phyloP scores from a whole-genome alignment of 2,797 vertebrate genomes.

The Coregonus suidteri region DNA sequence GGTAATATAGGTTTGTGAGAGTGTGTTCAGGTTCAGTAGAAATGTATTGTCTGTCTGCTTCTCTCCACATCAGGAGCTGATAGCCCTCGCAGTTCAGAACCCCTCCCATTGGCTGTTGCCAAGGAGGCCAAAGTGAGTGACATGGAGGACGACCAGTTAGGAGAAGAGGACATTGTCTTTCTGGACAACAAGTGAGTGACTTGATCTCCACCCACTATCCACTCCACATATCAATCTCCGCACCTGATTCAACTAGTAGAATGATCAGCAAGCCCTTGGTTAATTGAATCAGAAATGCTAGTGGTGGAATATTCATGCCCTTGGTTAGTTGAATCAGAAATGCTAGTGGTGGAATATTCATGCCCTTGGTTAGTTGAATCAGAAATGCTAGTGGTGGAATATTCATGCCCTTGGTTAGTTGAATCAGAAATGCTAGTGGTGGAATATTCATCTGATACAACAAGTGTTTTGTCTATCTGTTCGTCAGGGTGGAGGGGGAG shows the following conservation, averaged over 20 bases:
- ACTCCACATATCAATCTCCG: neutral
- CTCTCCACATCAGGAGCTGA: constrained; percentile 74
- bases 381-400: too few species aligned
- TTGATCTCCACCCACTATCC: too few species aligned
- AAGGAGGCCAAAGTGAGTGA: constrained; percentile 96
- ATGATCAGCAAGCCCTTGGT: neutral
- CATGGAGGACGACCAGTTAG: constrained; percentile 91
- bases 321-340: too few species aligned
- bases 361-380: too few species aligned
- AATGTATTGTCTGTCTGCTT: neutral
- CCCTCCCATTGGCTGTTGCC: constrained; percentile 87
- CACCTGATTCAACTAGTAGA: neutral
- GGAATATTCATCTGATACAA: neutral
- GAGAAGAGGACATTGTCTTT: constrained; percentile 87
- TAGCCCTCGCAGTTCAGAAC: constrained; percentile 79
- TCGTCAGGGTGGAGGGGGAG: constrained; percentile 79
- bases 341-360: too few species aligned
- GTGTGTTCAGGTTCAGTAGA: neutral
- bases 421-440: too few species aligned
- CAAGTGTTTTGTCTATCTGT: neutral
- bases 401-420: too few species aligned
- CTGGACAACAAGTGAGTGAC: constrained; percentile 84
- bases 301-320: too few species aligned
- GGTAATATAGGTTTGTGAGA: neutral
- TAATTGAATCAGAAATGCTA: too few species aligned